Conservation (phyloP, 2,888 invertebrate genomes). For the Dusona sp. region DNA sequence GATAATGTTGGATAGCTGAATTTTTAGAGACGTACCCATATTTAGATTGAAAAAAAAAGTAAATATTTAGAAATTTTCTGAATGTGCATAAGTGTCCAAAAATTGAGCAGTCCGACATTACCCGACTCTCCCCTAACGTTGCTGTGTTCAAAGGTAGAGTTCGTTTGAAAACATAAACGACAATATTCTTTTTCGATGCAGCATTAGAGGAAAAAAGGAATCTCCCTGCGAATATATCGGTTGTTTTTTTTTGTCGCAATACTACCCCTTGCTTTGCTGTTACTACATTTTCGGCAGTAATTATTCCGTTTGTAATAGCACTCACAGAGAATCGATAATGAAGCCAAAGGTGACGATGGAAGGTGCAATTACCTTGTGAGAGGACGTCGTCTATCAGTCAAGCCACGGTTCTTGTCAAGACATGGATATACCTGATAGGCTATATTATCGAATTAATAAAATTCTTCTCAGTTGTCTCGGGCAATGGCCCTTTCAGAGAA, state of each 20-base stretch:
- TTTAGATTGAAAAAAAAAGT: too few species aligned
- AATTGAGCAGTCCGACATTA: too few species aligned
- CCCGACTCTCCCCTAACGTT: too few species aligned
- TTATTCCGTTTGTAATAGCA: slow-evolving; percentile 7
- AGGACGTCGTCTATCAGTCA: slow-evolving; percentile 6
- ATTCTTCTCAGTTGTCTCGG: slow-evolving; percentile 60
- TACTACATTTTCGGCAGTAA: not conserved
- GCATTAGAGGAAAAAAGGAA: not conserved
- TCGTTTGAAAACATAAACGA: not conserved
- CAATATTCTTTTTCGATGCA: not conserved
- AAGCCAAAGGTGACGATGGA: not conserved
- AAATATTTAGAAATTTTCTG: too few species aligned
- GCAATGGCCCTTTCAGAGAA: slow-evolving; percentile 64
- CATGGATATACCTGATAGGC: slow-evolving; percentile 65
- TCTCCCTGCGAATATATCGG: not conserved
- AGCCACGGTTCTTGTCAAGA: not conserved
- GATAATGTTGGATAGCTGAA: too few species aligned
- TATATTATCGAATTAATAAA: slow-evolving; percentile 63
- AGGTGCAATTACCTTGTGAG: not conserved
- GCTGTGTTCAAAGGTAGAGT: not conserved
- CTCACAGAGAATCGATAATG: slow-evolving; percentile 24
- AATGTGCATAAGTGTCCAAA: too few species aligned
- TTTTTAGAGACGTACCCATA: too few species aligned
- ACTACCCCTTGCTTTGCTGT: not conserved
- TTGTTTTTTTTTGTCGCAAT: not conserved